phyloP scores from a whole-genome alignment of 2,113 vertebrate genomes.

The Coptodon bakossiorum region DNA sequence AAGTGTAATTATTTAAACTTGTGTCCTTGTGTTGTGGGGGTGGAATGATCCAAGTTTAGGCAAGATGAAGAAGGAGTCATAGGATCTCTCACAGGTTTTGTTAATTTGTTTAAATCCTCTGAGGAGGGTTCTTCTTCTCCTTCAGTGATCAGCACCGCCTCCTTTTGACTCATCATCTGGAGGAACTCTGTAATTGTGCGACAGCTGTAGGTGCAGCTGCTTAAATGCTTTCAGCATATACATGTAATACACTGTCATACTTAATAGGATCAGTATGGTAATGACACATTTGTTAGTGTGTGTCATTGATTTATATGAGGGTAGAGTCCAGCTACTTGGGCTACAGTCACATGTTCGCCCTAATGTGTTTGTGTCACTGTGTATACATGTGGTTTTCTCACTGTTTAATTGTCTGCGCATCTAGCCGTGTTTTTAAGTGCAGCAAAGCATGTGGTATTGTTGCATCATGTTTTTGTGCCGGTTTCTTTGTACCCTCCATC shows the following conservation, averaged over 20 bases:
- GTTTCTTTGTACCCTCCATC: constrained; percentile 7
- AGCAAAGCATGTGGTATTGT: not conserved
- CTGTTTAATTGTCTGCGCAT: not conserved
- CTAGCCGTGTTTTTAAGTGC: not conserved
- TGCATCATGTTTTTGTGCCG: not conserved
- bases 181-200: constrained; percentile 15
- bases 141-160: constrained; percentile 18
- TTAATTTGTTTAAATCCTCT: constrained; percentile 29
- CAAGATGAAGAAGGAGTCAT: not conserved
- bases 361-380: not conserved
- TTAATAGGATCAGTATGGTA: not conserved
- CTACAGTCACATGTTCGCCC: not conserved
- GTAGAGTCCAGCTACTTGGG: not conserved
- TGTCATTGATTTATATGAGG: not conserved
- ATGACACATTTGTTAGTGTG: not conserved
- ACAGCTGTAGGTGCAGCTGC: constrained; percentile 49
- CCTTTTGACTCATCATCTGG: constrained; percentile 13
- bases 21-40: not conserved
- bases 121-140: constrained; percentile 4
- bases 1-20: not conserved
- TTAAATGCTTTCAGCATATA: not conserved
- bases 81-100: constrained; percentile 16
- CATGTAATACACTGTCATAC: not conserved
- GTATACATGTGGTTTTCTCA: not conserved
- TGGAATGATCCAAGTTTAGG: not conserved